A percentile compares a stretch with the other conserved stretches of the same genome.
Evolutionary conservation across 2,888 invertebrate species (phyloP).

Genomic region (Campoletis raptor): DNA sequence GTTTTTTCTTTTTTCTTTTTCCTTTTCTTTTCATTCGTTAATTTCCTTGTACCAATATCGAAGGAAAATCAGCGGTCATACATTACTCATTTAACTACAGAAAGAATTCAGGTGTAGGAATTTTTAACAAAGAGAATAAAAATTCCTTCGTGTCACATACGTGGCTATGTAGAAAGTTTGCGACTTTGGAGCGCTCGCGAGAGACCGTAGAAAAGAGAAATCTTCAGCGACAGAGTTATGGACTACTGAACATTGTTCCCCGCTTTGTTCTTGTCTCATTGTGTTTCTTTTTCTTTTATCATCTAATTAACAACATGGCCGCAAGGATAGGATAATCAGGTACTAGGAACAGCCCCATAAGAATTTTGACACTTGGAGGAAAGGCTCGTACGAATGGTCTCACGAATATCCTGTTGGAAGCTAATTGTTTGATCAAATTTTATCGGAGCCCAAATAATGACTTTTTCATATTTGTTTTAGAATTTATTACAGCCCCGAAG

Average conservation of each 20-base stretch:
- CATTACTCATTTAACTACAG: neutral
- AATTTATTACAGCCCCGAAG: neutral
- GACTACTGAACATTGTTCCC: slow-evolving; percentile 22
- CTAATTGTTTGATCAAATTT: neutral
- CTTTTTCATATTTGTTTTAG: neutral
- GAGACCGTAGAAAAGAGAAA: slow-evolving; percentile 67
- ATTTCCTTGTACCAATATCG: slow-evolving; percentile 21
- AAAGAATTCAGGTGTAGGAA: slow-evolving; percentile 28
- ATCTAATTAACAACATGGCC: slow-evolving; percentile 47
- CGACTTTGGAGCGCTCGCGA: slow-evolving; percentile 73
- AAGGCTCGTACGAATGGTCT: slow-evolving; percentile 11
- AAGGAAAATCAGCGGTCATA: slow-evolving; percentile 30
- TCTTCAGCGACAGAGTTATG: slow-evolving; percentile 35
- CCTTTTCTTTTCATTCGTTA: neutral
- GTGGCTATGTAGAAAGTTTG: slow-evolving; percentile 47
- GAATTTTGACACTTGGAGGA: slow-evolving; percentile 77
- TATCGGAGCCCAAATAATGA: neutral
- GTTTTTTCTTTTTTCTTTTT: slow-evolving; percentile 3
- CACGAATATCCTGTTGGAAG: neutral
- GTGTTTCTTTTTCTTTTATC: slow-evolving; percentile 17
- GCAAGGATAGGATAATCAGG: slow-evolving; percentile 71
- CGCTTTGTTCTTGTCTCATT: neutral
- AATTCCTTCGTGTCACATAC: slow-evolving; percentile 17
- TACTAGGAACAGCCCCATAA: slow-evolving; percentile 81
- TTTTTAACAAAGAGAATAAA: slow-evolving; percentile 13